phyloP scores from a whole-genome alignment of 2,888 invertebrate species.

The Nycteola revayana region DNA sequence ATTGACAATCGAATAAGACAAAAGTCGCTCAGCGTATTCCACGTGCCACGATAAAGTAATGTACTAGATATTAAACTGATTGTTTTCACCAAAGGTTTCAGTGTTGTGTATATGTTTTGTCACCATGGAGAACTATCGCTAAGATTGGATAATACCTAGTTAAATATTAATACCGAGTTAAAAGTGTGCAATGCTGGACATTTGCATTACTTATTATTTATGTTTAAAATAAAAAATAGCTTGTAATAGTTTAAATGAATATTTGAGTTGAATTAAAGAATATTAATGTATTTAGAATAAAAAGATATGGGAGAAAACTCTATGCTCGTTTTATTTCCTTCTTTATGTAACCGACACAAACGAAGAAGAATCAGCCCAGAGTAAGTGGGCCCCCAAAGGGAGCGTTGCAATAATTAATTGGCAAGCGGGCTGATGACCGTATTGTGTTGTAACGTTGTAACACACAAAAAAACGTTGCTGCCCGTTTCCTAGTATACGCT shows the following conservation, averaged over 20 bases:
- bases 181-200: slow-evolving; percentile 81
- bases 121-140: slow-evolving; percentile 71
- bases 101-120: slow-evolving; percentile 65
- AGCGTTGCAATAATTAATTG: too few relatives aligned
- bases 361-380: too few relatives aligned
- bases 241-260: slow-evolving; percentile 81
- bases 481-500: too few relatives aligned
- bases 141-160: slow-evolving; percentile 76
- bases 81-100: slow-evolving; percentile 59
- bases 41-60: slow-evolving; percentile 39
- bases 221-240: slow-evolving; percentile 78
- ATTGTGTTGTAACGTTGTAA: too few relatives aligned
- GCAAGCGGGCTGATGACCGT: too few relatives aligned
- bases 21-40: slow-evolving; percentile 10
- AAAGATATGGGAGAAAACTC: slow-evolving; percentile 77
- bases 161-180: slow-evolving; percentile 75
- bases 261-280: slow-evolving; percentile 81
- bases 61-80: slow-evolving; percentile 33
- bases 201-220: slow-evolving; percentile 79
- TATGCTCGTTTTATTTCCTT: slow-evolving; percentile 42
- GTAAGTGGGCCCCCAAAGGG: too few relatives aligned
- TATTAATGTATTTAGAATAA: slow-evolving; percentile 83
- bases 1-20: slow-evolving; percentile 2
- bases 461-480: too few relatives aligned
- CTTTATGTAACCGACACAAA: too few relatives aligned